Evolutionary conservation across 1,140 invertebrate genomes (phyloP).

Genomic region (Conus ventricosus): DNA sequence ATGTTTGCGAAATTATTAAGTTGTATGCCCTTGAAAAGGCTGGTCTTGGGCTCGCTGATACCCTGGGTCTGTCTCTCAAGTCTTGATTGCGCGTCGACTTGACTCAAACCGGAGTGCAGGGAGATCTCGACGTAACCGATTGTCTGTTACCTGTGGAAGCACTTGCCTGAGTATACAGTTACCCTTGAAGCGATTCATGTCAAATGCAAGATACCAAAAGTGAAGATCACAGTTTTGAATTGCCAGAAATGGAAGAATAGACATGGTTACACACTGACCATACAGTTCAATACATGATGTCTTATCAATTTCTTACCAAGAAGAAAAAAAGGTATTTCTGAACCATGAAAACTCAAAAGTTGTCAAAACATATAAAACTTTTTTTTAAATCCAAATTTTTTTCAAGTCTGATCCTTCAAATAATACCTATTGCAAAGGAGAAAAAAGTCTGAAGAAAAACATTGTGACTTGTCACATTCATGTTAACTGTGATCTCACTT

Average conservation of each 20-base stretch:
- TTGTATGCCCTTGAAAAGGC: not conserved
- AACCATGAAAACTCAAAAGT: not conserved
- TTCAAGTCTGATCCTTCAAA: not conserved
- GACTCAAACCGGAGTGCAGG: not conserved
- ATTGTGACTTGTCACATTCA: not conserved
- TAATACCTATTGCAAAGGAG: too few relatives aligned
- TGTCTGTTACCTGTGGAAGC: not conserved
- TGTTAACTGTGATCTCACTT: not conserved
- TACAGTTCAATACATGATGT: not conserved
- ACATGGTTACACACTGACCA: not conserved
- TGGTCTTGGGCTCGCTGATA: not conserved
- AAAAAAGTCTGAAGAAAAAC: too few relatives aligned
- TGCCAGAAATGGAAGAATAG: not conserved
- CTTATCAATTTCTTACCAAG: too few relatives aligned
- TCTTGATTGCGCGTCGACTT: not conserved
- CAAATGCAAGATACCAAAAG: not conserved
- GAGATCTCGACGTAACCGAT: not conserved
- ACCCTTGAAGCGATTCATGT: not conserved
- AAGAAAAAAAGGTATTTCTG: too few relatives aligned
- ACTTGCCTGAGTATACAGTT: not conserved
- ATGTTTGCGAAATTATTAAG: not conserved
- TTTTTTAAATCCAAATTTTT: not conserved
- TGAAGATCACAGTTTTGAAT: constrained; percentile 1
- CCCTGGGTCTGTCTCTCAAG: not conserved
- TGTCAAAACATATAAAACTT: not conserved